A percentile compares a stretch with the other conserved stretches of the same genome.
Evolutionary conservation across 2,113 vertebrate species (phyloP).

Genomic region (Okapia johnstoni): DNA sequence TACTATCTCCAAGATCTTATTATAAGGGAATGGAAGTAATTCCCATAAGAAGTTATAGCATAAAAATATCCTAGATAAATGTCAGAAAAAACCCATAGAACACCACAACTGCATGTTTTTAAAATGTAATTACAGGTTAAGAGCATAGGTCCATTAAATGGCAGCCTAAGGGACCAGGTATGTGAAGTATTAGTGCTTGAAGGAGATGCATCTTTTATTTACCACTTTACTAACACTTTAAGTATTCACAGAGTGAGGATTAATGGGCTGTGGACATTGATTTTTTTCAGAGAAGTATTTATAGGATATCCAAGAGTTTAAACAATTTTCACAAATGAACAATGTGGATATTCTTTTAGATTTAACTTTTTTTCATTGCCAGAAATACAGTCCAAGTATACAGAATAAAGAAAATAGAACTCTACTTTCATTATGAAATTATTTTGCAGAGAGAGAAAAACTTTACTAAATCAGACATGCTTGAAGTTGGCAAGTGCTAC

Average conservation of each 20-base stretch:
- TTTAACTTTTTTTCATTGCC: not conserved
- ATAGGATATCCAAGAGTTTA: not conserved
- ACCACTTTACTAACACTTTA: not conserved
- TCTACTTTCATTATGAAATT: slow-evolving; percentile 1
- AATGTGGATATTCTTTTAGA: not conserved
- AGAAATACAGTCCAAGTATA: not conserved
- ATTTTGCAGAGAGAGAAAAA: slow-evolving; percentile 19
- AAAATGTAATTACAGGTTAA: not conserved
- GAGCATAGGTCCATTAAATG: not conserved
- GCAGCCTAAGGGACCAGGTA: not conserved
- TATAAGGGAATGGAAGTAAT: slow-evolving; percentile 4
- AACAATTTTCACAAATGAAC: not conserved
- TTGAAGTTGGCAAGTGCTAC: not conserved
- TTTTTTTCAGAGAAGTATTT: not conserved
- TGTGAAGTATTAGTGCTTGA: not conserved
- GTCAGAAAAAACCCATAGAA: not conserved
- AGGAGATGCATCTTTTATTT: not conserved
- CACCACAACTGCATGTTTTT: not conserved
- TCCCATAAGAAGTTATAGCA: not conserved
- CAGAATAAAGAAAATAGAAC: slow-evolving; percentile 1
- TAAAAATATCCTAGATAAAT: not conserved
- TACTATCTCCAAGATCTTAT: not conserved
- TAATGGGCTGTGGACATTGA: not conserved
- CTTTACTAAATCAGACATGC: not conserved
- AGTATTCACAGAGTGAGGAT: not conserved